These are phyloP conservation scores for Ferrisia virgata DNA, from an alignment of 2,888 invertebrate species.

Conservation along the genomic window DNA sequence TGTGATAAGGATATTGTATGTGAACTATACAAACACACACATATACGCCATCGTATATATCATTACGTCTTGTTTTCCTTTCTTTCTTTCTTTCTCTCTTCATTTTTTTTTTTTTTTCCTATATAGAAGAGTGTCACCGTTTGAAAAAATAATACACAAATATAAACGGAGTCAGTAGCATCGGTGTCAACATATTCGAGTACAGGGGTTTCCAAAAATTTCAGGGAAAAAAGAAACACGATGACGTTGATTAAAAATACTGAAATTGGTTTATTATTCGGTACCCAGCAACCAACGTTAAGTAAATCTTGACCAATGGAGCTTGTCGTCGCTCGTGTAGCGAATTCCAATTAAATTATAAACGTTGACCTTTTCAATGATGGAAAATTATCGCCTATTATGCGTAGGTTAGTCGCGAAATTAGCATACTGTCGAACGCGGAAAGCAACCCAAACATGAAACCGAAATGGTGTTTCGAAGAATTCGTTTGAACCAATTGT, in stretches of 20 bases:
- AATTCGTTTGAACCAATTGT: neutral
- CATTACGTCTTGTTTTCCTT: neutral
- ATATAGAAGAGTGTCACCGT: neutral
- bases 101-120: neutral
- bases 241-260: neutral
- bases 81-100: neutral
- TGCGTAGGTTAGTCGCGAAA: slow-evolving; percentile 5
- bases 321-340: neutral
- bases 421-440: neutral
- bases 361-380: slow-evolving; percentile 14
- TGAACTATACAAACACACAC: neutral
- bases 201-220: neutral
- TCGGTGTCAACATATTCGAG: neutral
- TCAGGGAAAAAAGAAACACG: neutral
- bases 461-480: neutral
- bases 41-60: neutral
- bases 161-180: neutral
- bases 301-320: neutral
- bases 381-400: neutral
- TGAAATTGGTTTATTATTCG: neutral
- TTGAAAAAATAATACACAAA: neutral
- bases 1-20: slow-evolving; percentile 1
- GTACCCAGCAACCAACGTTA: neutral
- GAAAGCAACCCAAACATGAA: neutral
- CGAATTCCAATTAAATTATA: neutral